phyloP scores from a whole-genome alignment of 2,888 invertebrate genomes.

The Tetanocera ferruginea region DNA sequence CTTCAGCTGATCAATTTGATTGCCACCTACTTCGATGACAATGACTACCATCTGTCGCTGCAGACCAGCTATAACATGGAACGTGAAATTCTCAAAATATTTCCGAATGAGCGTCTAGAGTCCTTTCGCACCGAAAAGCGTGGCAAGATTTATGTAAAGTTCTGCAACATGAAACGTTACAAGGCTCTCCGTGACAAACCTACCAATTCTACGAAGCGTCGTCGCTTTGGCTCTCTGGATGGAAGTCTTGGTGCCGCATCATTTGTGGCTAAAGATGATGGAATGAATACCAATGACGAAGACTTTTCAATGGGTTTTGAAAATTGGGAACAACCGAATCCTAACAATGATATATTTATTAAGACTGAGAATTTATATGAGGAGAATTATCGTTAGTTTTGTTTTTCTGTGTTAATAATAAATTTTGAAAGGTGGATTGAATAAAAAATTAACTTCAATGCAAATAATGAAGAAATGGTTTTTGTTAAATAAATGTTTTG shows the following conservation, averaged over 20 bases:
- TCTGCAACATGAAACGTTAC: slow-evolving; percentile 62
- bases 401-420: background rate
- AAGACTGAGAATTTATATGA: slow-evolving; percentile 36
- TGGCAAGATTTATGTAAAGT: slow-evolving; percentile 63
- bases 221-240: background rate
- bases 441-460: background rate
- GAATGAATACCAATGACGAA: slow-evolving; percentile 5
- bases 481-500: too few species aligned
- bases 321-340: slow-evolving; percentile 20
- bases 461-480: too few species aligned
- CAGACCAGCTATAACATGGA: slow-evolving; percentile 60
- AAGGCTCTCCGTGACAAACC: slow-evolving; percentile 25
- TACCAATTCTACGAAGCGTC: background rate
- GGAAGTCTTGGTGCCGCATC: background rate
- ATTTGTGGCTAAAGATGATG: background rate
- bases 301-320: slow-evolving; percentile 34
- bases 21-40: slow-evolving; percentile 61
- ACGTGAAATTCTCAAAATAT: slow-evolving; percentile 58
- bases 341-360: slow-evolving; percentile 19
- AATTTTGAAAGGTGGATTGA: background rate
- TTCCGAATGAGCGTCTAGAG: slow-evolving; percentile 58
- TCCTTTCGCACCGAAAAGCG: slow-evolving; percentile 63
- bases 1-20: slow-evolving; percentile 58
- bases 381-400: background rate
- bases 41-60: slow-evolving; percentile 59